Conservation (phyloP, 2,113 vertebrate species). For the Scomber japonicus region DNA sequence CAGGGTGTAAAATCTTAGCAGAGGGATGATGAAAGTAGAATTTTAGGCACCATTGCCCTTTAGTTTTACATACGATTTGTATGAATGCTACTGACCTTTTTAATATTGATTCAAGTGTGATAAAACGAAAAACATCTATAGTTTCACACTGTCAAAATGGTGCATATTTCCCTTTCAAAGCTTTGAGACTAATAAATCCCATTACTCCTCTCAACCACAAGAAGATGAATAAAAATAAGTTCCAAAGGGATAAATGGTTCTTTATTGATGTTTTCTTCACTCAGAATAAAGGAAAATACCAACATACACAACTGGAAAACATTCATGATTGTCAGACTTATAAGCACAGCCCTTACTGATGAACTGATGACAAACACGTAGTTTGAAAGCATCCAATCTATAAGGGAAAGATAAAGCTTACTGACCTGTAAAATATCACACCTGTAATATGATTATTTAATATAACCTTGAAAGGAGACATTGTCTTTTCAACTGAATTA, state of each 20-base stretch:
- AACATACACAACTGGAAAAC: background rate
- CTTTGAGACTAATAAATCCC: background rate
- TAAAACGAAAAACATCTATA: background rate
- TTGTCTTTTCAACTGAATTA: no score
- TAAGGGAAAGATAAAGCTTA: no score
- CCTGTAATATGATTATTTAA: no score
- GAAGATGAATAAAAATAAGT: background rate
- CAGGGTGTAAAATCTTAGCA: constrained; percentile 29
- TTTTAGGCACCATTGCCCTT: background rate
- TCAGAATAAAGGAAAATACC: background rate
- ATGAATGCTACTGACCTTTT: background rate
- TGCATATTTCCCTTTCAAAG: background rate
- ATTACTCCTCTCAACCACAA: background rate
- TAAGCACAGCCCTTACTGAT: no score
- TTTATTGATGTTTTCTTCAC: background rate
- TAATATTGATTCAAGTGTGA: background rate
- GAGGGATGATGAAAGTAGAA: background rate
- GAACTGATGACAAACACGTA: no score
- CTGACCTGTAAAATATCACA: no score
- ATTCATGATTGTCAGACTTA: no score
- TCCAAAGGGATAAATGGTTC: background rate
- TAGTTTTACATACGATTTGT: background rate
- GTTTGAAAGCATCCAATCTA: no score
- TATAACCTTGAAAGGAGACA: no score
- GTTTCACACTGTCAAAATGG: background rate